Evolutionary conservation across 2,113 vertebrate species (phyloP).

Genomic region (Aleadryas rufinucha): DNA sequence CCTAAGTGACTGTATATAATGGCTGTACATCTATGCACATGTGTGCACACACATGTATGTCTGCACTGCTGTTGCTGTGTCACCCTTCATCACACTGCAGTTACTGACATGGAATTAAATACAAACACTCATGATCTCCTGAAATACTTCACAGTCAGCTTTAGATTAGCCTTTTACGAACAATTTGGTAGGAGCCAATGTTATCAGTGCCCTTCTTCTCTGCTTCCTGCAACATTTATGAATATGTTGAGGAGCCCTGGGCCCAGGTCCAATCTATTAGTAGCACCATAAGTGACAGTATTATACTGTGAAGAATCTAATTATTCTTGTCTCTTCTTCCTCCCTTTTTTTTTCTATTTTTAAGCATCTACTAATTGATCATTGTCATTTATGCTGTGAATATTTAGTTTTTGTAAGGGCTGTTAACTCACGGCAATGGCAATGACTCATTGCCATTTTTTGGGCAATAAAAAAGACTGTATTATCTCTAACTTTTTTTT

Average conservation of each 20-base stretch:
- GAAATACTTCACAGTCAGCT: neutral
- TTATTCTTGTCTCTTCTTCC: neutral
- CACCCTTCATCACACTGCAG: neutral
- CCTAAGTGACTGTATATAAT: neutral
- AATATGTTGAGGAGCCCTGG: neutral
- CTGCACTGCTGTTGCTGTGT: neutral
- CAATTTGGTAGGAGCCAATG: neutral
- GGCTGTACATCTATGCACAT: neutral
- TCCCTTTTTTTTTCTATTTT: neutral
- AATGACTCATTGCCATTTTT: neutral
- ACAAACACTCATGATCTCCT: neutral
- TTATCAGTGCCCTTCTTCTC: neutral
- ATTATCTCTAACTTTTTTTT: neutral
- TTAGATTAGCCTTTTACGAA: neutral
- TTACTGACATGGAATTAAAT: neutral
- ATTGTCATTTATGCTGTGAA: neutral
- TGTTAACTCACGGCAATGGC: neutral
- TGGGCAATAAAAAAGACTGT: neutral
- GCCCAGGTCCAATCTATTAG: neutral
- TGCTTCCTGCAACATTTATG: neutral
- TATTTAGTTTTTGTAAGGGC: neutral
- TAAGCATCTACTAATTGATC: neutral
- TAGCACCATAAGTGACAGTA: neutral
- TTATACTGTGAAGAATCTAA: neutral
- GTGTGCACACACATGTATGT: accelerated